Evolutionary conservation across 2,888 invertebrate species (phyloP), one percentile per base, ranked within the genome.

Genomic region (Hypomecis atomaria): DNA sequence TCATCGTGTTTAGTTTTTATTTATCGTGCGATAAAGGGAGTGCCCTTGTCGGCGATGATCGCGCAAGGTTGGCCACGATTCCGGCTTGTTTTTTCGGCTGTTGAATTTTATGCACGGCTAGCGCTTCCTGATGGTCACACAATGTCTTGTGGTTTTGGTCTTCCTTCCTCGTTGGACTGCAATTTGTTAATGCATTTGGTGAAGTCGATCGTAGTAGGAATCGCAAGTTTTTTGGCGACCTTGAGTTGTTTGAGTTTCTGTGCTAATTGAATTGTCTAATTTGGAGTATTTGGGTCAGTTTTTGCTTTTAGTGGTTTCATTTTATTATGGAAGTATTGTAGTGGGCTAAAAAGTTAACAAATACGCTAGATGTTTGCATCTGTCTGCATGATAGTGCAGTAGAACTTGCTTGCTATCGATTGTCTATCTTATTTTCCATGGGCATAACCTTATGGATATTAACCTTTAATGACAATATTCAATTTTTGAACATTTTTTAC

Each of bases 21-120:
- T 86, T 87, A 88, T 87, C 86, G 74, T 59, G 58, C 76, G 88
- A 90, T 89, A 88, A 88, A 90, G 90, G 91, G 88, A 81, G 71
- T 79, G 86, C 77, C 90, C 90, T 90, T 85, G 88, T 62, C 52
- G 53, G 67, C 76, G 81, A 82, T 79, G 81, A 72, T 66, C 59
- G 75, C 83, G 76, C 83, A 81, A 89, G 90, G 85, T 73, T 78
- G 67, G 13, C 33, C 42, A 37, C 59, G 72, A 83, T 89, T 90
- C 89, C 89, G 88, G 84, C 73, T 68, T 75, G 79, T 85, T 87
- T 78, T 82, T 82, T 81, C 72, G 73, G 72, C 62, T 67, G 75
- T 74, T 66, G 72, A 78, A 81, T 78, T 86, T 86, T 82, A 85
- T 82, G 88, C 87, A 84, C 75, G 83, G 69, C 71, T 84, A 78